Percentiles rank a stretch among this genome's conserved stretches.
These are phyloP conservation scores for Eristalis tenax DNA, from an alignment of 2,888 invertebrate genomes.

Conservation along the genomic window DNA sequence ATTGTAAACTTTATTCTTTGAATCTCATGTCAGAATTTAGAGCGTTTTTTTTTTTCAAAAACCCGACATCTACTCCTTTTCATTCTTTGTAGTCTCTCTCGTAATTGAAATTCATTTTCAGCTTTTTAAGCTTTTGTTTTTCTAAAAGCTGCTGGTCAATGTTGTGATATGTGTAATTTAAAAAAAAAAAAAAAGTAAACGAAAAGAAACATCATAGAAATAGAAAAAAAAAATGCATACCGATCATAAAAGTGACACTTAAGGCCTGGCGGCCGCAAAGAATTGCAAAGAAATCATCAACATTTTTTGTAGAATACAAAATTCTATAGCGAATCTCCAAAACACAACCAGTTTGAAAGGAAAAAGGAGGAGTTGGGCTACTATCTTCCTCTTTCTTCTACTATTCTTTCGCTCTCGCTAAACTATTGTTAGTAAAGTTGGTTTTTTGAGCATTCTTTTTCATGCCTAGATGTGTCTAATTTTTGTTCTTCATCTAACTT, in stretches of 20 bases:
- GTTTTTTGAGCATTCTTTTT: neutral
- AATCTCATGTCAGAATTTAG: neutral
- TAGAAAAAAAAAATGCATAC: conserved; percentile 32
- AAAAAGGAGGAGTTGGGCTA: neutral
- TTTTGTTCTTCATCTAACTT: neutral
- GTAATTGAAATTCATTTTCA: neutral
- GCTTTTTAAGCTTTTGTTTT: neutral
- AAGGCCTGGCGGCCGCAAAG: conserved; percentile 43
- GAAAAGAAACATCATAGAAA: conserved; percentile 69
- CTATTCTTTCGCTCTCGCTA: neutral
- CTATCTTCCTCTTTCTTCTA: neutral
- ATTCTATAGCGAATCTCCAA: neutral
- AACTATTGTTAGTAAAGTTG: conserved; percentile 27
- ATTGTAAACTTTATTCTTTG: conserved; percentile 26
- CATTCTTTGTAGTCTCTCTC: neutral
- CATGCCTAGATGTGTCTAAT: conserved; percentile 46
- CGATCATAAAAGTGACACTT: neutral
- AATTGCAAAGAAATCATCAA: conserved; percentile 53
- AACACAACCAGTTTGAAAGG: neutral
- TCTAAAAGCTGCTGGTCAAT: conserved; percentile 50
- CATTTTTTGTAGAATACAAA: conserved; percentile 48
- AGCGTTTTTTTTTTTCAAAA: neutral
- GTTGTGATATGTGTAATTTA: conserved; percentile 69
- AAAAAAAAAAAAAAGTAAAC: conserved; percentile 43
- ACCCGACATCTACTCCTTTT: neutral